Base-by-base conservation (phyloP, 2,888 invertebrate genomes). In the Colostygia pectinataria region DNA sequence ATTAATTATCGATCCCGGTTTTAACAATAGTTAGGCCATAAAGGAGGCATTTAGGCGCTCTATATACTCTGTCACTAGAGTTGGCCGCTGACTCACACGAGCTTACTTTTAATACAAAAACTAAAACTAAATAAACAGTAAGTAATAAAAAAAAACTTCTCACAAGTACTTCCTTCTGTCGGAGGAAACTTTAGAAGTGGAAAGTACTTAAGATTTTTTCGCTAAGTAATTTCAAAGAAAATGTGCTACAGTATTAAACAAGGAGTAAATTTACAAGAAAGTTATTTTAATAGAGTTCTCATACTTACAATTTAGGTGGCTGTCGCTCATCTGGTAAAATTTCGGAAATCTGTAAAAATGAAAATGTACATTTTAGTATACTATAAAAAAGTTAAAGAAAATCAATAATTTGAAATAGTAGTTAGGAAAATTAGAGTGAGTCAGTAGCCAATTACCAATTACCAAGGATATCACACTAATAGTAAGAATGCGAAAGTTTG, bases 281-380 rank as follows among this genome's bases (percentile, higher is more conserved):
- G n/a, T 13, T 12, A 13, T 43, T 36, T 28, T 44, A 15, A 36
- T 28, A 52, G 38, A 28, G 6, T 28, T 38, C 39, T 33, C 15
- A 39, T 68, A 85, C 85, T 79, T 65, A 86, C 86, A 80, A 36
- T 82, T 80, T 44, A 81, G 57, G 52, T 77, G 66, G 49, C 68
- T 69, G 72, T 69, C 72, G 64, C 86, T 86, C 85, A 86, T 86
- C 71, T 73, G 66, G 55, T 52, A 49, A 51, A 33, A 47, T 67
- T 63, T 48, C 39, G 31, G 23, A 38, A n/a, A 71, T 53, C 83
- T 83, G 81, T 48, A 82, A 83, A 64, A 73, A 46, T 2, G 58
- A 59, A 44, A 55, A 46, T 18, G 40, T 12, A 25, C 40, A 4
- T 36, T 25, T 37, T 20, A 15, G 20, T 20, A 20, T 6, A 4